Conservation (phyloP, 1,140 invertebrate species). For the Drosophila bocki region DNA sequence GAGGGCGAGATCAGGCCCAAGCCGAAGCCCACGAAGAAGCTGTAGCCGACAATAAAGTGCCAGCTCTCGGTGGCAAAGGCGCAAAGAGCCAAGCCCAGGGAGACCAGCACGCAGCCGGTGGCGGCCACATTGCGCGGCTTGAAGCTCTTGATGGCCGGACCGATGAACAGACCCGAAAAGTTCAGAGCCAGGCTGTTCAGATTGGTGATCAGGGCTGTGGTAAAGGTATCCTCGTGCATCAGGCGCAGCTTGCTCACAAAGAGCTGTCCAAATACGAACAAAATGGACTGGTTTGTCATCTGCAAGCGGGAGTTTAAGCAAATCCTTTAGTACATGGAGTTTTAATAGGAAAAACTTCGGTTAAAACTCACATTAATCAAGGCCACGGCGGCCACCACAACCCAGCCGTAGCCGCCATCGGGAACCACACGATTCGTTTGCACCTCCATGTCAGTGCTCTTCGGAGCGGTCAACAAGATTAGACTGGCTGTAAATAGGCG, state of each 20-base stretch:
- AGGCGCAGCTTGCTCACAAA: slow-evolving; percentile 88
- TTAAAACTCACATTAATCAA: slow-evolving; percentile 87
- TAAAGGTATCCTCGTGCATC: slow-evolving; percentile 88
- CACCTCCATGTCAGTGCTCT: slow-evolving; percentile 46
- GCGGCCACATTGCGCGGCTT: slow-evolving; percentile 88
- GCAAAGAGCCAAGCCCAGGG: slow-evolving; percentile 87
- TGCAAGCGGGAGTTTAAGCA: slow-evolving; percentile 71
- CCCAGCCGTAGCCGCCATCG: slow-evolving; percentile 90
- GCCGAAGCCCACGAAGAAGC: slow-evolving; percentile 87
- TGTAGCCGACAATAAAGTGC: slow-evolving; percentile 89
- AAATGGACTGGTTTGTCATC: slow-evolving; percentile 90
- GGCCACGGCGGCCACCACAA: slow-evolving; percentile 88
- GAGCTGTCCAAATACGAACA: slow-evolving; percentile 90
- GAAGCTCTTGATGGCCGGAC: slow-evolving; percentile 88
- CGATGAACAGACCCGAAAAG: slow-evolving; percentile 89
- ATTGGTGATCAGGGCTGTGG: slow-evolving; percentile 89
- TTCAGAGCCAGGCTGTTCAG: slow-evolving; percentile 89
- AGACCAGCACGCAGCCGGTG: slow-evolving; percentile 87
- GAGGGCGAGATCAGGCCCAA: slow-evolving; percentile 89
- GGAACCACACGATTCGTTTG: slow-evolving; percentile 80
- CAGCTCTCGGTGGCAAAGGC: slow-evolving; percentile 87
- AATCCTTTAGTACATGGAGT: neutral
- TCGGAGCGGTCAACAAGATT: slow-evolving; percentile 3
- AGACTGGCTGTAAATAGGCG: slow-evolving; percentile 18
- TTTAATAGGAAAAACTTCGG: neutral